Conservation (phyloP, 2,113 vertebrate species). For the Anseranas semipalmata region DNA sequence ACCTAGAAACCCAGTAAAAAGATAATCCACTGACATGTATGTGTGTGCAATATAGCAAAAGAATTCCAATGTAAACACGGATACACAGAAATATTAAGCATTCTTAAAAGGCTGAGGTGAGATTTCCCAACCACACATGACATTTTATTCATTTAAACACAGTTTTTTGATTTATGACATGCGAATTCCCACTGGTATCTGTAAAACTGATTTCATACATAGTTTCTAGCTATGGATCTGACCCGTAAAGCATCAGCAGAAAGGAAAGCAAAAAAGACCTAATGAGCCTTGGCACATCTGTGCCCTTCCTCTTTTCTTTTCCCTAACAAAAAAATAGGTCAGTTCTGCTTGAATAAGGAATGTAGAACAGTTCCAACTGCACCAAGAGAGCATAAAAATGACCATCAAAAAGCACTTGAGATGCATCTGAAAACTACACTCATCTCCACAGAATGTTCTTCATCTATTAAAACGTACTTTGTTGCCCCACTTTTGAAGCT, state of each 20-base stretch:
- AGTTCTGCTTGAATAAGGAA: background rate
- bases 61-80: background rate
- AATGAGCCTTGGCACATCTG: background rate
- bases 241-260: background rate
- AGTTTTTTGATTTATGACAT: background rate
- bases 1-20: background rate
- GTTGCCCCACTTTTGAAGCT: slow-evolving; percentile 26
- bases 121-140: background rate
- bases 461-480: slow-evolving; percentile 1
- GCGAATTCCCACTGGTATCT: background rate
- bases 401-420: background rate
- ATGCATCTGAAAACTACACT: background rate
- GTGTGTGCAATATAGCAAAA: background rate
- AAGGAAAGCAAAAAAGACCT: background rate
- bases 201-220: background rate
- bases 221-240: background rate
- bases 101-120: background rate
- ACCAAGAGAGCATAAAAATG: background rate
- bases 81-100: background rate
- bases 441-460: background rate
- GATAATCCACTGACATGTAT: background rate
- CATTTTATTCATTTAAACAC: background rate
- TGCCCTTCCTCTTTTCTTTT: background rate
- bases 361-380: background rate
- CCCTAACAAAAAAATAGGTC: background rate